Evolutionary conservation across 1,140 invertebrate genomes (phyloP).

Genomic region (Neotoxoptera formosana): DNA sequence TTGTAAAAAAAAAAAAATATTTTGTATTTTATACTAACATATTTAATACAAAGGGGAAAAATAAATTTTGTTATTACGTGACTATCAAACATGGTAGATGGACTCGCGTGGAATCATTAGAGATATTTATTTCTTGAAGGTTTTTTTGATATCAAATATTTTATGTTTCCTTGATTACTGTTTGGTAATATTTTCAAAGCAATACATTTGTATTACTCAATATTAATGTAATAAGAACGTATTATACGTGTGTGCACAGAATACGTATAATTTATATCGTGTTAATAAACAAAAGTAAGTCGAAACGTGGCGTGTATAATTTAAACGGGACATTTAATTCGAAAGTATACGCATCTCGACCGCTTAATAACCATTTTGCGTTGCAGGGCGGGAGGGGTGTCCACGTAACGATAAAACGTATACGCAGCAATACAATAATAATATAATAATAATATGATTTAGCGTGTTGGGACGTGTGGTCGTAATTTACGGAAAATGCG

Average conservation of each 20-base stretch:
- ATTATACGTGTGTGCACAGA: neutral
- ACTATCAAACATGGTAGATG: neutral
- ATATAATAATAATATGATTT: slow-evolving; percentile 2
- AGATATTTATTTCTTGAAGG: neutral
- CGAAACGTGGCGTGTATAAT: neutral
- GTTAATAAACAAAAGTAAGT: neutral
- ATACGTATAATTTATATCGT: neutral
- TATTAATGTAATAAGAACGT: neutral
- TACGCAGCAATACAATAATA: neutral
- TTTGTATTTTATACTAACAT: neutral
- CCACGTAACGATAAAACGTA: neutral
- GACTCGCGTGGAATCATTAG: neutral
- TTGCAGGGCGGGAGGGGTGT: neutral
- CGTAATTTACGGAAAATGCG: slow-evolving; percentile 2
- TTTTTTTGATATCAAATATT: neutral
- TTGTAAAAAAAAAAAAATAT: neutral
- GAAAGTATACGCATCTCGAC: neutral
- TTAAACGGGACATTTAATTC: neutral
- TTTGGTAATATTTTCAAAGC: neutral
- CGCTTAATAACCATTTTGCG: neutral
- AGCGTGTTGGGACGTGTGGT: neutral
- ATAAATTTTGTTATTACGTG: neutral
- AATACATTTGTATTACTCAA: neutral
- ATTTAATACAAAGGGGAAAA: neutral
- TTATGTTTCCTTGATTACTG: neutral